phyloP scores from a whole-genome alignment of 2,888 invertebrate genomes.

The Dendrolimus pini region DNA sequence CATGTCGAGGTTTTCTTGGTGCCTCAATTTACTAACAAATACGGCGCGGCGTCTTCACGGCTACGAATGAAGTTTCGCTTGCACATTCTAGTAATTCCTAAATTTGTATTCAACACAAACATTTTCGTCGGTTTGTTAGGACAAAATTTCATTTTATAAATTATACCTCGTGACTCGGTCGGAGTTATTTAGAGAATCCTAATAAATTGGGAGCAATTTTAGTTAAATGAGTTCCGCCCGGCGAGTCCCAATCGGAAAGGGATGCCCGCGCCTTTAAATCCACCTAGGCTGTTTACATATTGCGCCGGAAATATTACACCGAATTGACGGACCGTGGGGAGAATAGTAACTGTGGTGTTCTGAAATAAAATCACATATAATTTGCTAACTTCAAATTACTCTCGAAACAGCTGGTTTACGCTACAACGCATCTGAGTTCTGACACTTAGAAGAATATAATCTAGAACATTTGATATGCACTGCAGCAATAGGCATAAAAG shows the following conservation, averaged over 20 bases:
- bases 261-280: slow-evolving; percentile 39
- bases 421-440: no score
- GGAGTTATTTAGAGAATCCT: slow-evolving; percentile 51
- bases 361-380: no score
- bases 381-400: no score
- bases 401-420: no score
- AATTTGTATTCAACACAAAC: neutral
- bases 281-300: slow-evolving; percentile 33
- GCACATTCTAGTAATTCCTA: neutral
- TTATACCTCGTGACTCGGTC: slow-evolving; percentile 14
- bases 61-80: no score
- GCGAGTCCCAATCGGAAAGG: slow-evolving; percentile 32
- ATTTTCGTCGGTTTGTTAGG: neutral
- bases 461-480: no score
- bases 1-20: no score
- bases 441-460: no score
- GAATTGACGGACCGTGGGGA: neutral
- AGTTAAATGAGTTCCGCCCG: slow-evolving; percentile 48
- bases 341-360: neutral
- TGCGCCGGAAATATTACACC: slow-evolving; percentile 16
- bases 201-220: slow-evolving; percentile 58
- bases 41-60: no score
- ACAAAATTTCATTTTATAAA: neutral
- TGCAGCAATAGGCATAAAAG: no score
- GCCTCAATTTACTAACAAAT: no score